These are phyloP conservation scores for rabbit (Oryctolagus cuniculus) DNA, from an alignment of 2,113 vertebrate species.

Conservation along the genomic window mOryCun1.1 NC_091441.1:12079001-12079500, in stretches of 20 bases:
- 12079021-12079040: background rate
- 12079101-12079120: background rate
- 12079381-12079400: slow-evolving; percentile 86
- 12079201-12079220: slow-evolving; percentile 48
- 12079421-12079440: slow-evolving; percentile 83
- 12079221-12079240: slow-evolving; percentile 70
- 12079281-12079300: slow-evolving; percentile 76
- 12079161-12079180: background rate
- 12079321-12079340: slow-evolving; percentile 88
- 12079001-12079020: background rate
- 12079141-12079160: background rate
- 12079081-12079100: slow-evolving; percentile 13
- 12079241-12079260: background rate
- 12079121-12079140: background rate
- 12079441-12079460: slow-evolving; percentile 70
- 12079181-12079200: background rate
- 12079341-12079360: slow-evolving; percentile 83
- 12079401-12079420: slow-evolving; percentile 87
- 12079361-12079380: slow-evolving; percentile 87
- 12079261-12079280: slow-evolving; percentile 76
- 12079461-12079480: slow-evolving; percentile 88
- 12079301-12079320: slow-evolving; percentile 83
- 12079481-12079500: slow-evolving; percentile 91
- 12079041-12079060: background rate
- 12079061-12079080: background rate